phyloP scores from a whole-genome alignment of 2,113 vertebrate species.

The Rhodinocichla rosea region DNA sequence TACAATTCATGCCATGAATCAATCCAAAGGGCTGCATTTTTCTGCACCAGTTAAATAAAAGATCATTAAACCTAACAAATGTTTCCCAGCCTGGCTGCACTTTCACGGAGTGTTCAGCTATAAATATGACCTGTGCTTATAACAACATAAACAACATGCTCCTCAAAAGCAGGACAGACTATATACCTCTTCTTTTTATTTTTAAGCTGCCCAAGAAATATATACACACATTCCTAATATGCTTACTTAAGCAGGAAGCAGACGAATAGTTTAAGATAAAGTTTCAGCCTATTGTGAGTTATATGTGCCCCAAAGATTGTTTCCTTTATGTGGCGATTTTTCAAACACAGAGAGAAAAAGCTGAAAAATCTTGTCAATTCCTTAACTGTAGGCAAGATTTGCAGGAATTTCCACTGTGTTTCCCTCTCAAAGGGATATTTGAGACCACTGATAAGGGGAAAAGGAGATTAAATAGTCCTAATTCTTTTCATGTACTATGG shows the following conservation, averaged over 20 bases:
- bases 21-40: conserved; percentile 24
- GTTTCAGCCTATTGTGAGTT: conserved; percentile 55
- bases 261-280: conserved; percentile 52
- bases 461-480: conserved; percentile 35
- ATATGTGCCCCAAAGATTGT: not conserved
- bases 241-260: conserved; percentile 67
- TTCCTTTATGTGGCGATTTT: conserved; percentile 44
- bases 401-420: conserved; percentile 7
- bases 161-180: not conserved
- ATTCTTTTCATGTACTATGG: conserved; percentile 2
- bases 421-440: conserved; percentile 20
- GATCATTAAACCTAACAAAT: conserved; percentile 43
- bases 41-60: conserved; percentile 22
- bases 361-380: conserved; percentile 50
- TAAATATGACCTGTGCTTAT: conserved; percentile 36
- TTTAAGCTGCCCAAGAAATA: conserved; percentile 45
- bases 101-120: not conserved
- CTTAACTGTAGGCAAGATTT: conserved; percentile 32
- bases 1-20: conserved; percentile 34
- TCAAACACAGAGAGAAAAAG: conserved; percentile 10
- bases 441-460: conserved; percentile 34
- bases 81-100: conserved; percentile 23
- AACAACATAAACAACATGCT: conserved; percentile 6
- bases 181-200: conserved; percentile 23
- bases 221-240: conserved; percentile 41